A percentile compares a stretch with the other conserved stretches of the same genome.
These are phyloP conservation scores for Lasioglossum baleicum DNA, from an alignment of 1,140 invertebrate species.

Conservation along the genomic window DNA sequence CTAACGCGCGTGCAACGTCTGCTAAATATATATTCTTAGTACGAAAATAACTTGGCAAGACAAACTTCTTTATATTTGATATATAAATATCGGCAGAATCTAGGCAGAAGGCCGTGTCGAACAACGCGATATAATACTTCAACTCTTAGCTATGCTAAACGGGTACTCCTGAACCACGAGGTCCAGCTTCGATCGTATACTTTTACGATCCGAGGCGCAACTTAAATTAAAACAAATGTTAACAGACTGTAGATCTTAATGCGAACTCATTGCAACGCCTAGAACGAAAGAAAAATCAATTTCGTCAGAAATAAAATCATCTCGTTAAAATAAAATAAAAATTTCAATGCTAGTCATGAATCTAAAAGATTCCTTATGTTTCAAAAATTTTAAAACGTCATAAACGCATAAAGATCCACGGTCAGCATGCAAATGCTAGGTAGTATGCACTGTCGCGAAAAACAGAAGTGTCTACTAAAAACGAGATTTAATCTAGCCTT, in stretches of 20 bases:
- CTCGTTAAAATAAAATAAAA: no score
- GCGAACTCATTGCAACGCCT: no score
- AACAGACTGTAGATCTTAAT: no score
- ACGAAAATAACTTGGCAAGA: slow-evolving; percentile 56
- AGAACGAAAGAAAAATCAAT: no score
- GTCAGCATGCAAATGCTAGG: background rate
- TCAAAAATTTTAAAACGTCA: no score
- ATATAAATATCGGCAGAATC: slow-evolving; percentile 23
- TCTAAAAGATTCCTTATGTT: no score
- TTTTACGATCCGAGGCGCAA: background rate
- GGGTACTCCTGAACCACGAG: no score
- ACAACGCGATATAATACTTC: slow-evolving; percentile 15
- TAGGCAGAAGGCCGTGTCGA: slow-evolving; percentile 26
- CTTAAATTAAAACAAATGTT: background rate
- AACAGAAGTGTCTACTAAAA: slow-evolving; percentile 18
- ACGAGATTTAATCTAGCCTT: slow-evolving; percentile 10
- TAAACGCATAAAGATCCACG: no score
- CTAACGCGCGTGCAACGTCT: slow-evolving; percentile 13
- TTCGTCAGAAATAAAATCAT: no score
- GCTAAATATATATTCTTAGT: slow-evolving; percentile 11
- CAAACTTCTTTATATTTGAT: slow-evolving; percentile 27
- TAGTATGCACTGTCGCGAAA: slow-evolving; percentile 15
- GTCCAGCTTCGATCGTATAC: background rate
- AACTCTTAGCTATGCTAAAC: background rate
- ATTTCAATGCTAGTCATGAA: no score